These are phyloP conservation scores for Sussaba pulchella DNA, from an alignment of 2,888 invertebrate genomes.

Conservation along the genomic window DNA sequence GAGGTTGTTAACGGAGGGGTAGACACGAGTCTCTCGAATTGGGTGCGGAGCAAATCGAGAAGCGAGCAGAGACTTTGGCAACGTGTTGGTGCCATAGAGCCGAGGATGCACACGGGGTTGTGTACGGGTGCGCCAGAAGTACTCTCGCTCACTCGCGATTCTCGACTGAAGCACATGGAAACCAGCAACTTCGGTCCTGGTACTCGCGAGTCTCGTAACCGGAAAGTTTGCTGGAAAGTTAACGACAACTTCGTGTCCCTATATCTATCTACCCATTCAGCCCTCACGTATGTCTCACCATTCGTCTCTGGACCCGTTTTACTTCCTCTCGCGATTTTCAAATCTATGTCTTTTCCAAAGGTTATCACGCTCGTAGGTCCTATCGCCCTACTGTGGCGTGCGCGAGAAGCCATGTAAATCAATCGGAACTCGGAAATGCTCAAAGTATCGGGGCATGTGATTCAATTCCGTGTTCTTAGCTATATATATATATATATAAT, in stretches of 20 bases:
- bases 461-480: background rate
- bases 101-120: conserved; percentile 55
- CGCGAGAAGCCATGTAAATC: background rate
- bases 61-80: conserved; percentile 64
- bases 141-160: conserved; percentile 20
- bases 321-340: conserved; percentile 52
- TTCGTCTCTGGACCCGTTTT: conserved; percentile 19
- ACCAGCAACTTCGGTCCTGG: conserved; percentile 49
- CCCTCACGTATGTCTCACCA: conserved; percentile 20
- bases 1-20: conserved; percentile 62
- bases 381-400: conserved; percentile 20
- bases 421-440: background rate
- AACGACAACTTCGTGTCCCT: conserved; percentile 65
- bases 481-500: no score
- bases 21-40: conserved; percentile 53
- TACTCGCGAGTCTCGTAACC: conserved; percentile 67
- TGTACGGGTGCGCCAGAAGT: conserved; percentile 3
- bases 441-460: background rate
- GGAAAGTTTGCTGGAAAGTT: conserved; percentile 69
- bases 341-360: conserved; percentile 53
- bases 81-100: conserved; percentile 36
- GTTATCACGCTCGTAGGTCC: conserved; percentile 16
- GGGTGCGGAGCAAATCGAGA: conserved; percentile 48
- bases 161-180: conserved; percentile 35
- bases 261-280: conserved; percentile 26